Base-by-base conservation (phyloP, 2,888 invertebrate genomes). In the Loripinus fragilis region DNA sequence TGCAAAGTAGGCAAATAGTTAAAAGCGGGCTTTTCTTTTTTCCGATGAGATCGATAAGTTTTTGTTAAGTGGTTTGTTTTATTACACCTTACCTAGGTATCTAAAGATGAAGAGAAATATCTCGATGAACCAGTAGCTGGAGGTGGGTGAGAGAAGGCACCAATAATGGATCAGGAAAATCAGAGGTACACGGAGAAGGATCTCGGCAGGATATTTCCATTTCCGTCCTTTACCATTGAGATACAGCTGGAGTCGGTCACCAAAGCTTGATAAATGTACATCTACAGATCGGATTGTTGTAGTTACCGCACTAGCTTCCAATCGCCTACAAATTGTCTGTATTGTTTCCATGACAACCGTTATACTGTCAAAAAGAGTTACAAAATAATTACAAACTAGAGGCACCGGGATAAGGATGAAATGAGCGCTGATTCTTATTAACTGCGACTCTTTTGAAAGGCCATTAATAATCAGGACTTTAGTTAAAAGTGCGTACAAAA, bases 61-160 rank as follows among this genome's bases (percentile, higher is more conserved):
- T n/a, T n/a, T n/a, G n/a, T n/a, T n/a, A n/a, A n/a, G n/a, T n/a
- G n/a, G n/a, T n/a, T n/a, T n/a, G n/a, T n/a, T n/a, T n/a, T n/a
- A n/a, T n/a, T n/a, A n/a, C n/a, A n/a, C n/a, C n/a, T 60, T 60
- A 60, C 60, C 60, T 60, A 33, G 2, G 33, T 33, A 60, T 60
- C 60, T 60, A 8, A 60, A 33, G 60, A 33, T 17, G 12, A 60
- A 60, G 12, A 60, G 30, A 23, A 60, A 30, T 17, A 60, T 12
- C 20, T 60, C 60, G 1, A 60, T 30, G 12, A 60, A 8, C 20
- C 60, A 20, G 33, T 60, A 60, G 33, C 17, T 23, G 23, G 60
- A 60, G 15, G 60, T 60, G 1, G 60, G 60, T 5, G 60, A 60
- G 12, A 60, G 60, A 7, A 60, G 60, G 17, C 17, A 30, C 60